phyloP scores from a whole-genome alignment of 2,888 invertebrate species.

The Tetropium fuscum region DNA sequence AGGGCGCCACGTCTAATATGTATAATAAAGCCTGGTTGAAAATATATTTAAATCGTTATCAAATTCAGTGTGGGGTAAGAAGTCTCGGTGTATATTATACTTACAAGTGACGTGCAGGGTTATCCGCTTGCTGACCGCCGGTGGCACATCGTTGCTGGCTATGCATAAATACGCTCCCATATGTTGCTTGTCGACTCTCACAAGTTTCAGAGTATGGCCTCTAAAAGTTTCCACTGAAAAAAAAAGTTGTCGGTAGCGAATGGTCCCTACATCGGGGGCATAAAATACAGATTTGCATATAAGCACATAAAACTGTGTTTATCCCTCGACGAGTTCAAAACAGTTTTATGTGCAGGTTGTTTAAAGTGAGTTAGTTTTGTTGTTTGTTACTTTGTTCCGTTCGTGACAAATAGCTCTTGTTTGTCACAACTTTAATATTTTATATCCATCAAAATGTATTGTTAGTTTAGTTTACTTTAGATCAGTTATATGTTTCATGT shows the following conservation, averaged over 20 bases:
- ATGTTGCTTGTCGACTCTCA: slow-evolving; percentile 71
- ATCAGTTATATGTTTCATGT: too few species aligned
- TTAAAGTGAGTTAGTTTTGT: slow-evolving; percentile 1
- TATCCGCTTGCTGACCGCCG: slow-evolving; percentile 76
- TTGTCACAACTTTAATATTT: too few species aligned
- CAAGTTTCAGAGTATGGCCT: slow-evolving; percentile 69
- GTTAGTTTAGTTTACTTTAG: too few species aligned
- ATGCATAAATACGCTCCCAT: slow-evolving; percentile 75
- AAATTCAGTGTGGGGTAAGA: too few species aligned
- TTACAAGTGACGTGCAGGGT: slow-evolving; percentile 82
- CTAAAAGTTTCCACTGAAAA: slow-evolving; percentile 68
- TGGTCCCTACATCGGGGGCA: not conserved
- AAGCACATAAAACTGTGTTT: slow-evolving; percentile 7
- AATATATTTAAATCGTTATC: too few species aligned
- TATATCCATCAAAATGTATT: too few species aligned
- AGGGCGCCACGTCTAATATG: too few species aligned
- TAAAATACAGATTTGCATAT: slow-evolving; percentile 14
- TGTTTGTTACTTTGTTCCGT: too few species aligned
- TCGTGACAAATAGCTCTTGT: too few species aligned
- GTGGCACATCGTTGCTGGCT: slow-evolving; percentile 73
- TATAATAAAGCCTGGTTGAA: too few species aligned
- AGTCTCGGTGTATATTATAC: slow-evolving; percentile 65
- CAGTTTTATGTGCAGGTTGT: not conserved
- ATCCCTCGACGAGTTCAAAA: not conserved
- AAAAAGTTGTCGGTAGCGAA: slow-evolving; percentile 27